These are phyloP conservation scores for Drosophila aff. DNA, from an alignment of 1,140 invertebrate species.

Conservation along the genomic window DNA sequence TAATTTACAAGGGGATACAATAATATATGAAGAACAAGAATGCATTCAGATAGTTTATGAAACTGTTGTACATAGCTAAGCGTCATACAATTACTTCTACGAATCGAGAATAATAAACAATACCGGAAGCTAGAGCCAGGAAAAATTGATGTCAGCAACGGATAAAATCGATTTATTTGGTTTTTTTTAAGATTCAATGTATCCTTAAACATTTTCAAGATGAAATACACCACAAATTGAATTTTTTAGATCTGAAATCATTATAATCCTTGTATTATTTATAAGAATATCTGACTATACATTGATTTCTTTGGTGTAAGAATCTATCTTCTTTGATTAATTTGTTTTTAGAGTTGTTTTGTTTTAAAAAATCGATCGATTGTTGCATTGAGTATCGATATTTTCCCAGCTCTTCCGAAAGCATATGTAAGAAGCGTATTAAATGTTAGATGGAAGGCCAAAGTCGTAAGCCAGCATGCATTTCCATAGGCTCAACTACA, in stretches of 20 bases:
- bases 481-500: constrained; percentile 64
- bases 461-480: constrained; percentile 81
- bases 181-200: neutral
- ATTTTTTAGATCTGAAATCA: neutral
- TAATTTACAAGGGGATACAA: constrained; percentile 56
- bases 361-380: neutral
- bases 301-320: neutral
- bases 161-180: neutral
- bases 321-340: neutral
- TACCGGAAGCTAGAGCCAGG: neutral
- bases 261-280: neutral
- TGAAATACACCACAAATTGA: neutral
- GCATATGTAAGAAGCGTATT: constrained; percentile 55
- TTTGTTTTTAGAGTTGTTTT: neutral
- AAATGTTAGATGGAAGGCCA: constrained; percentile 61
- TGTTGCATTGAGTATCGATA: neutral
- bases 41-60: constrained; percentile 75
- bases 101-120: constrained; percentile 44
- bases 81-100: constrained; percentile 50
- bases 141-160: neutral
- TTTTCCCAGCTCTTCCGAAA: constrained; percentile 6
- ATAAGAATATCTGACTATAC: neutral
- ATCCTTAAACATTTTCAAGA: neutral
- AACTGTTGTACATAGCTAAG: constrained; percentile 82
- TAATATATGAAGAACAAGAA: constrained; percentile 28